A percentile compares a stretch with the other conserved stretches of the same genome.
Conservation (phyloP, 2,113 vertebrate species). For the Hyaena hyaena region DNA sequence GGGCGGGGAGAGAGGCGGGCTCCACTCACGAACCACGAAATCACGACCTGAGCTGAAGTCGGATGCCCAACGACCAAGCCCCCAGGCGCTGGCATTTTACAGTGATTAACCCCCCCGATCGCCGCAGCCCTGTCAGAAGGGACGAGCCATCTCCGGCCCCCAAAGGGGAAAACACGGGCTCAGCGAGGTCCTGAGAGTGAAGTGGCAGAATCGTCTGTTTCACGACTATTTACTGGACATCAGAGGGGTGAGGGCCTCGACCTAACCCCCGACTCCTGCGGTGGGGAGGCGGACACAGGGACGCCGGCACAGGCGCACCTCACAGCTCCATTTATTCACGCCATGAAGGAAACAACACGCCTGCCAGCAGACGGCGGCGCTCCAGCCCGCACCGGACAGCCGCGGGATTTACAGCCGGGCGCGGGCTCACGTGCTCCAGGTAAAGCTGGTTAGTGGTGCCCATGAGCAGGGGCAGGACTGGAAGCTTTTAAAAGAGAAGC, state of each 20-base stretch:
- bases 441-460: slow-evolving; percentile 56
- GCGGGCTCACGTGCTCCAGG: fast-evolving
- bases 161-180: neutral
- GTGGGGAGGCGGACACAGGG: fast-evolving
- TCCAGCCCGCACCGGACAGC: neutral
- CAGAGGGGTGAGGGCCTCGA: neutral
- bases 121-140: neutral
- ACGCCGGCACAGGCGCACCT: neutral
- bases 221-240: fast-evolving
- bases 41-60: too few relatives aligned
- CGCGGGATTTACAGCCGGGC: neutral
- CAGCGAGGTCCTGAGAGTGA: neutral
- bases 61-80: too few relatives aligned
- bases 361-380: fast-evolving
- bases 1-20: too few relatives aligned
- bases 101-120: too few relatives aligned
- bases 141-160: too few relatives aligned
- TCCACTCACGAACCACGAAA: too few relatives aligned
- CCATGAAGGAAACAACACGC: fast-evolving
- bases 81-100: too few relatives aligned
- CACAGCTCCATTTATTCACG: slow-evolving; percentile 60
- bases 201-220: neutral
- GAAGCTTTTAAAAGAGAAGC: slow-evolving; percentile 50
- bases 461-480: neutral
- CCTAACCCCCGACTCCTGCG: fast-evolving